Evolutionary conservation across 2,888 invertebrate species (phyloP).

Genomic region (Sphaerophoria rueppellii): DNA sequence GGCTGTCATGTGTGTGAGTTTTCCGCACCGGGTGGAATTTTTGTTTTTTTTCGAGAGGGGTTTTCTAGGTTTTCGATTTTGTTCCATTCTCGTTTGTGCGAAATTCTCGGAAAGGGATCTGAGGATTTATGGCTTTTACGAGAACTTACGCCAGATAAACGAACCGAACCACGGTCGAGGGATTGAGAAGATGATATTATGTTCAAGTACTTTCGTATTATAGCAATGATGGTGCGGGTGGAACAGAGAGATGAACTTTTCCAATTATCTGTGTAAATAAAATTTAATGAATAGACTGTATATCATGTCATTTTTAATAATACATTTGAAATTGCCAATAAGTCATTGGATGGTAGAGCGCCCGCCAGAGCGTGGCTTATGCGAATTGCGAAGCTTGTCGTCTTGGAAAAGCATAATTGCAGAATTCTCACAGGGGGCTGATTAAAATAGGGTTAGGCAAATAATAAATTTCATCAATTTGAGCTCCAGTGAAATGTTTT

Average conservation of each 20-base stretch:
- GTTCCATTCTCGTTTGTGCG: constrained; percentile 61
- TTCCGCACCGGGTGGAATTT: background rate
- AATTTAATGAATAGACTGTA: constrained; percentile 73
- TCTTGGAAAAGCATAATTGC: constrained; percentile 18
- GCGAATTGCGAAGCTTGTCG: constrained; percentile 14
- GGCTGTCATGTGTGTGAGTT: background rate
- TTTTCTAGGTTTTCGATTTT: constrained; percentile 60
- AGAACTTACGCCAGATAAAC: constrained; percentile 8
- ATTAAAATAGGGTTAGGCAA: constrained; percentile 39
- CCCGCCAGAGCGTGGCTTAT: too few relatives aligned
- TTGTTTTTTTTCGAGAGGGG: constrained; percentile 14
- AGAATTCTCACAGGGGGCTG: constrained; percentile 28
- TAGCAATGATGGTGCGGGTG: constrained; percentile 34
- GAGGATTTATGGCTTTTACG: constrained; percentile 67
- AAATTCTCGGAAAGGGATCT: constrained; percentile 72
- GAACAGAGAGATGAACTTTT: constrained; percentile 65
- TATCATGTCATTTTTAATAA: constrained; percentile 73
- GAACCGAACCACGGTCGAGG: background rate
- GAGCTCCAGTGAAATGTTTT: background rate
- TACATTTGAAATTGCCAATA: constrained; percentile 72
- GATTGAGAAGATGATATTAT: constrained; percentile 3
- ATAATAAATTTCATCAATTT: constrained; percentile 46
- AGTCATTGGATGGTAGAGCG: constrained; percentile 58
- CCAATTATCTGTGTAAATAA: constrained; percentile 73
- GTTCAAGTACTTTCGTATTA: constrained; percentile 33